Conservation (phyloP, 2,888 invertebrate genomes). For the Lasioglossum villosulum region DNA sequence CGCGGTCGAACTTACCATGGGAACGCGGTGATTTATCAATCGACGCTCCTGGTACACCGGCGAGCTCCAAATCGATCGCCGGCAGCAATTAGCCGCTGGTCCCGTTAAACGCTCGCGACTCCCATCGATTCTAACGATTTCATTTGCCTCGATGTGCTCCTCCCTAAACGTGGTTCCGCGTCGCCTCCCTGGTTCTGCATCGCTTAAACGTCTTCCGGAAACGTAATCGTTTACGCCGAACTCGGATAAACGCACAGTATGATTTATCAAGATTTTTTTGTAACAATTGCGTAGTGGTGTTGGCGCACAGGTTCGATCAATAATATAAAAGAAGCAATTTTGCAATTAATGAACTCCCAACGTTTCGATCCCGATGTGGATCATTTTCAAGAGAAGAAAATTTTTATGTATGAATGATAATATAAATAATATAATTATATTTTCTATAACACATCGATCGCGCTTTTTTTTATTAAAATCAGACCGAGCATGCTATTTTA, state of each 20-base stretch:
- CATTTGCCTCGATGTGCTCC: background rate
- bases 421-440: too few species aligned
- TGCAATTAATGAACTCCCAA: too few species aligned
- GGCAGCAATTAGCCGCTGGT: slow-evolving; percentile 2
- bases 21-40: slow-evolving; percentile 44
- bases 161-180: too few species aligned
- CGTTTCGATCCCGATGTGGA: too few species aligned
- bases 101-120: background rate
- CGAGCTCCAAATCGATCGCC: background rate
- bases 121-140: slow-evolving; percentile 1
- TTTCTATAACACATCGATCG: too few species aligned
- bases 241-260: background rate
- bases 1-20: slow-evolving; percentile 51
- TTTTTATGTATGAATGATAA: too few species aligned
- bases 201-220: background rate
- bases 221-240: background rate
- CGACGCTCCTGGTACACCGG: slow-evolving; percentile 14
- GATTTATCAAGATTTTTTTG: background rate
- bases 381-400: too few species aligned
- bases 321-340: too few species aligned
- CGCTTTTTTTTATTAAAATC: background rate
- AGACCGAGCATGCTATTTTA: background rate
- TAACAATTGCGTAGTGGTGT: too few species aligned
- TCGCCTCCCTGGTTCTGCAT: background rate
- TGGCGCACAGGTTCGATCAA: too few species aligned